Percentiles rank a stretch among this genome's conserved stretches.
Evolutionary conservation across 2,113 vertebrate genomes (phyloP).

Genomic region (Gobio gobio): DNA sequence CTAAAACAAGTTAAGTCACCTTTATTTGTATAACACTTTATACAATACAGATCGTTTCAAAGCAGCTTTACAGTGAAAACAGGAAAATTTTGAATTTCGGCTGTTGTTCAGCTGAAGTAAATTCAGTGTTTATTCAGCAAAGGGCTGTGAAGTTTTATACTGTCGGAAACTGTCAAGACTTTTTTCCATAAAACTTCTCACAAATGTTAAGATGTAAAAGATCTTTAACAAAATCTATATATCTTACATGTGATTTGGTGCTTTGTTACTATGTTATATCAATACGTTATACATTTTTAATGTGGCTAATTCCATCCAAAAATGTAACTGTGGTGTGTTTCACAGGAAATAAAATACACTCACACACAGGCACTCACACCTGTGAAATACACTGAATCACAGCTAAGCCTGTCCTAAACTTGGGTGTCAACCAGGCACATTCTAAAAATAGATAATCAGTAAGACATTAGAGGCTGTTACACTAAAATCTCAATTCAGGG

Average conservation of each 20-base stretch:
- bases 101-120: too few species aligned
- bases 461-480: neutral
- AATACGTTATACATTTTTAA: neutral
- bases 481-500: neutral
- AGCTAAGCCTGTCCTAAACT: conserved; percentile 8
- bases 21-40: too few species aligned
- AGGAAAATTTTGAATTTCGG: too few species aligned
- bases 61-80: too few species aligned
- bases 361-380: neutral
- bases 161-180: neutral
- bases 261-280: neutral
- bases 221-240: neutral
- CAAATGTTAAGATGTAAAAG: too few species aligned
- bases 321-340: neutral
- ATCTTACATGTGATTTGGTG: neutral
- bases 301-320: neutral
- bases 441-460: conserved; percentile 11
- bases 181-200: too few species aligned
- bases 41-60: too few species aligned
- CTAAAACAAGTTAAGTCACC: neutral
- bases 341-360: neutral
- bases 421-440: too few species aligned
- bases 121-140: too few species aligned
- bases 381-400: conserved; percentile 1
- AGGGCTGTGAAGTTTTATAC: neutral